Conservation (phyloP, 2,797 vertebrate genomes). For the Hipposideros larvatus region DNA sequence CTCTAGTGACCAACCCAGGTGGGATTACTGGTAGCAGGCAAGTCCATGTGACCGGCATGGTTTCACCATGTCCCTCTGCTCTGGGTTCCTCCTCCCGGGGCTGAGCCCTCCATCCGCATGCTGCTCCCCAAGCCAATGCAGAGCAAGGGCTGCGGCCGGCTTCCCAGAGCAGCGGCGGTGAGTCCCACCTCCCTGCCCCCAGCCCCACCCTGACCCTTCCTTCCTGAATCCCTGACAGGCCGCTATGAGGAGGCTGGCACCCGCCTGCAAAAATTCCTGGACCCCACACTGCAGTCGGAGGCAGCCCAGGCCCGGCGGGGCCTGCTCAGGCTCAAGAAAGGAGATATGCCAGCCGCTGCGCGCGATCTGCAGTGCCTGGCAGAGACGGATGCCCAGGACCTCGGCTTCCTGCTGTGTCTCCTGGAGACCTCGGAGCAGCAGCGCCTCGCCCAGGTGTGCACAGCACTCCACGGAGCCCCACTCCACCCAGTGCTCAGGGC, state of each 20-base stretch:
- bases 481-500: fast-evolving
- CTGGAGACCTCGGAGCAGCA: slow-evolving; percentile 89
- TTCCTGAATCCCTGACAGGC: slow-evolving; percentile 86
- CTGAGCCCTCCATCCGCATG: background rate
- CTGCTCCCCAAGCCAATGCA: background rate
- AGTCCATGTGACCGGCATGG: background rate
- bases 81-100: background rate
- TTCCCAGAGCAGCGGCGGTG: fast-evolving
- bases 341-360: slow-evolving; percentile 87
- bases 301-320: slow-evolving; percentile 91
- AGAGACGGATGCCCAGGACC: slow-evolving; percentile 87
- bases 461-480: fast-evolving
- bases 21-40: background rate
- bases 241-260: slow-evolving; percentile 89
- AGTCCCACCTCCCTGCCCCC: background rate
- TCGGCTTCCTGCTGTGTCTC: slow-evolving; percentile 91
- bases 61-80: background rate
- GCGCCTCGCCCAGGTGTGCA: slow-evolving; percentile 90
- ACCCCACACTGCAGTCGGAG: slow-evolving; percentile 71
- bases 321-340: slow-evolving; percentile 91
- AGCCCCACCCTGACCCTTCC: background rate
- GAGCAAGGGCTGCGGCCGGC: background rate
- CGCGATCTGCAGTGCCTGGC: slow-evolving; percentile 90
- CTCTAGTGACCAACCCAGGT: background rate
- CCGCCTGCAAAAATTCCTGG: slow-evolving; percentile 91